Evolutionary conservation across 2,888 invertebrate genomes (phyloP).

Genomic region (Cyclophora albipunctata): DNA sequence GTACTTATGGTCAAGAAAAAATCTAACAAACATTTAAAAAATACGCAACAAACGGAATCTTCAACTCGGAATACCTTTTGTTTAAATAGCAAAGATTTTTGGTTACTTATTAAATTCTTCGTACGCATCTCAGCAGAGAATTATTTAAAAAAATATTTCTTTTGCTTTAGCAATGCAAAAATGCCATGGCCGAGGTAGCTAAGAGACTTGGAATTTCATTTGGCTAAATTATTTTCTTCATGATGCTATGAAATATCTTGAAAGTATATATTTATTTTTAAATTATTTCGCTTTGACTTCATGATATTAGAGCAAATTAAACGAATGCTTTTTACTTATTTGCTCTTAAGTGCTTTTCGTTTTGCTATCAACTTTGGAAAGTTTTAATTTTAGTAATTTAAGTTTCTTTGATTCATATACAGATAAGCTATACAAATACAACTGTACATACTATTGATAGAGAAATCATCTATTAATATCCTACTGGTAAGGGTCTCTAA

Average conservation of each 20-base stretch:
- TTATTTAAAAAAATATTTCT: not conserved
- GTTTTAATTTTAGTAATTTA: too few species aligned
- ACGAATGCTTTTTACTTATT: too few species aligned
- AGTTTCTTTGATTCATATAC: too few species aligned
- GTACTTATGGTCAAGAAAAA: conserved; percentile 3
- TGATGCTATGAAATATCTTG: conserved; percentile 22
- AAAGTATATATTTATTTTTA: conserved; percentile 12
- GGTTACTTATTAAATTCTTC: conserved; percentile 13
- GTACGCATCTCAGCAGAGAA: not conserved
- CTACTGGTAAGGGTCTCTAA: too few species aligned
- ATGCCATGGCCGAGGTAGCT: not conserved
- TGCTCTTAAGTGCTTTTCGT: too few species aligned
- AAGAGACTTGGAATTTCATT: conserved; percentile 17
- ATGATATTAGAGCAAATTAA: too few species aligned
- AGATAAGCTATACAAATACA: too few species aligned
- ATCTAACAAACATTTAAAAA: conserved; percentile 24
- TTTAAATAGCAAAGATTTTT: conserved; percentile 31
- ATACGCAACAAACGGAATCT: conserved; percentile 1
- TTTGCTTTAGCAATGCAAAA: too few species aligned
- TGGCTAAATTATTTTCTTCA: conserved; percentile 25
- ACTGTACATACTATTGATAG: too few species aligned
- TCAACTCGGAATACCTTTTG: conserved; percentile 27
- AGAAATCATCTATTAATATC: too few species aligned
- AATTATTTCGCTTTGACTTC: too few species aligned
- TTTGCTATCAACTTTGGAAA: too few species aligned